These are phyloP conservation scores for Cryptotermes secundus DNA, from an alignment of 1,140 invertebrate species.

Conservation along the genomic window DNA sequence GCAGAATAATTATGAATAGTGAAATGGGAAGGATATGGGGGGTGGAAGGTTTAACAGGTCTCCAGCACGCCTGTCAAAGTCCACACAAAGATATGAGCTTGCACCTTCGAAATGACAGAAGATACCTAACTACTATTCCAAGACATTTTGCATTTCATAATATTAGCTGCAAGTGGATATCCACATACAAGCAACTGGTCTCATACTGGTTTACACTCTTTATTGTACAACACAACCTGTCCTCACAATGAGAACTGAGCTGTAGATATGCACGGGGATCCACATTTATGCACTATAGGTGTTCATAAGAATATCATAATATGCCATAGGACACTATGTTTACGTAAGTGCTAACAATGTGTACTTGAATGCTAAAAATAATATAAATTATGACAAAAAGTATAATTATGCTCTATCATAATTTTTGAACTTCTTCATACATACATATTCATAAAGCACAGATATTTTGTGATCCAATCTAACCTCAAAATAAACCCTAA, in stretches of 20 bases:
- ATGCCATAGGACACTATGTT: neutral
- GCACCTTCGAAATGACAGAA: no score
- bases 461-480: neutral
- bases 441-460: conserved; percentile 16
- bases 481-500: neutral
- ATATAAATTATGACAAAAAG: neutral
- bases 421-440: neutral
- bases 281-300: neutral
- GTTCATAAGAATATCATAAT: neutral
- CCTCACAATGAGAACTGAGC: neutral
- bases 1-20: no score
- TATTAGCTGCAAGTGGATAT: no score
- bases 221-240: conserved; percentile 19
- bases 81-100: no score
- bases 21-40: no score
- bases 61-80: no score
- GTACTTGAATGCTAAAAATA: conserved; percentile 21
- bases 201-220: neutral
- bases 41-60: no score
- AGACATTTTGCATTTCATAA: no score
- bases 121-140: no score
- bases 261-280: neutral
- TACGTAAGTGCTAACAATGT: neutral
- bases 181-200: no score
- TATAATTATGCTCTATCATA: neutral